Percentiles rank a stretch among this genome's conserved stretches.
Conservation (phyloP, 2,888 invertebrate species). For the Xanthorhoe designata region DNA sequence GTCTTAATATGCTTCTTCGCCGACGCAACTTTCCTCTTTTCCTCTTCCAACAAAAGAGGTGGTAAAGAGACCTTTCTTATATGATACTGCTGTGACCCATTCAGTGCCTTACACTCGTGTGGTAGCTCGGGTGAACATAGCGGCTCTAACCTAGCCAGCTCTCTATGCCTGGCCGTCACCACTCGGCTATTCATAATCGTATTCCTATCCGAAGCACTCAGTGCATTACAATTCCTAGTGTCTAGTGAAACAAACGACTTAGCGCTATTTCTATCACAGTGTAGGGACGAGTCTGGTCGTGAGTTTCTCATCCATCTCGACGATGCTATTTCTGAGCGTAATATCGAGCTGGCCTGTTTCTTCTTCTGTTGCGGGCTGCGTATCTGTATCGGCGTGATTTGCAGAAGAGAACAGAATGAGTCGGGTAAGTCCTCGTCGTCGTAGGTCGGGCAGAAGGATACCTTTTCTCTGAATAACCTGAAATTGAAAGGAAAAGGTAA, state of each 20-base stretch:
- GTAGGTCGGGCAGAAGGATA: constrained; percentile 57
- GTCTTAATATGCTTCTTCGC: constrained; percentile 62
- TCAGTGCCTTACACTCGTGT: constrained; percentile 61
- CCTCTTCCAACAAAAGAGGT: constrained; percentile 75
- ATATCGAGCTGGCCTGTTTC: constrained; percentile 68
- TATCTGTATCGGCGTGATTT: constrained; percentile 78
- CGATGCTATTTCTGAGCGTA: constrained; percentile 78
- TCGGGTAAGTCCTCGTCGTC: constrained; percentile 67
- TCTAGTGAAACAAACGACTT: constrained; percentile 79
- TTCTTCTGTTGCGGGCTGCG: constrained; percentile 69
- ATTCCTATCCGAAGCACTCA: constrained; percentile 68
- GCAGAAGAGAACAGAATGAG: constrained; percentile 74
- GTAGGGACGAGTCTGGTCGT: constrained; percentile 74
- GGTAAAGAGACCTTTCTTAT: constrained; percentile 79
- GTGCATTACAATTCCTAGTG: constrained; percentile 64
- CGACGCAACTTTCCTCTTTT: constrained; percentile 68
- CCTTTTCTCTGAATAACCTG: constrained; percentile 57
- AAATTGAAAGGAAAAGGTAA: neutral
- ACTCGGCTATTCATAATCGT: constrained; percentile 64
- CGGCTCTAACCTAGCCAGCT: constrained; percentile 69
- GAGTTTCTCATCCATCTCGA: constrained; percentile 78
- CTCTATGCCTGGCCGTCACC: constrained; percentile 73
- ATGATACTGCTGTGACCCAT: constrained; percentile 59
- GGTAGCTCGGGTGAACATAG: constrained; percentile 67
- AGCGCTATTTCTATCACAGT: constrained; percentile 79